Evolutionary conservation across 2,113 vertebrate species (phyloP).

Genomic region (Atlantisia rogersi): DNA sequence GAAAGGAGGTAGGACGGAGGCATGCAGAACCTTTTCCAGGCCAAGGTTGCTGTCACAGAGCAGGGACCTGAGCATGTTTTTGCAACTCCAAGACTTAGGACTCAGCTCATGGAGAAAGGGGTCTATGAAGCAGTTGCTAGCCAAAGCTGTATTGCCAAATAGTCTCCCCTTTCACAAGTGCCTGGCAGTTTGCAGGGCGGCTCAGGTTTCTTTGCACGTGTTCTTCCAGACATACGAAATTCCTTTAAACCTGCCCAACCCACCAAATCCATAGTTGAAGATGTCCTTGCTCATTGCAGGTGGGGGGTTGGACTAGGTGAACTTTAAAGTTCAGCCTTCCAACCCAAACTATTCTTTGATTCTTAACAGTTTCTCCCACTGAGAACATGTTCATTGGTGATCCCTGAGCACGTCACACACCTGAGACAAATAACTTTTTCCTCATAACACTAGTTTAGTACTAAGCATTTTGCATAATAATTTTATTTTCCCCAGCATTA

Average conservation of each 20-base stretch:
- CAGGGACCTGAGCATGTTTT: not conserved
- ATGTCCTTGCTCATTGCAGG: not conserved
- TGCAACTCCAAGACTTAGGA: not conserved
- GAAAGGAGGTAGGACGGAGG: not conserved
- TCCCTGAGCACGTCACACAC: rapidly evolving
- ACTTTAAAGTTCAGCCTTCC: not conserved
- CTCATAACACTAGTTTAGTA: not conserved
- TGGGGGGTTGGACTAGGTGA: not conserved
- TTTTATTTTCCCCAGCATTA: not conserved
- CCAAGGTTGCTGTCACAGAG: not conserved
- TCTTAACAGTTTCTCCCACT: not conserved
- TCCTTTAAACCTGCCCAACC: not conserved
- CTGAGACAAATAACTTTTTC: not conserved
- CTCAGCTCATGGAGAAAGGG: not conserved
- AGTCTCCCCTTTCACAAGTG: rapidly evolving
- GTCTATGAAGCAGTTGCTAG: not conserved
- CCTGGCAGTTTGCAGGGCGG: not conserved
- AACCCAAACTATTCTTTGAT: too few species aligned
- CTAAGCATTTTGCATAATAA: not conserved
- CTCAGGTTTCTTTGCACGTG: not conserved
- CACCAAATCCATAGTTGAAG: not conserved
- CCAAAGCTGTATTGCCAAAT: not conserved
- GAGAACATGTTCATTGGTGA: not conserved
- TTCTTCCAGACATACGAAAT: not conserved
- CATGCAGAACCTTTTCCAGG: not conserved